Percentiles rank a stretch among this genome's conserved stretches.
Evolutionary conservation across 92 coral and sea anemone species (phyloP).

Genomic region (Desmophyllum pertusum): DNA sequence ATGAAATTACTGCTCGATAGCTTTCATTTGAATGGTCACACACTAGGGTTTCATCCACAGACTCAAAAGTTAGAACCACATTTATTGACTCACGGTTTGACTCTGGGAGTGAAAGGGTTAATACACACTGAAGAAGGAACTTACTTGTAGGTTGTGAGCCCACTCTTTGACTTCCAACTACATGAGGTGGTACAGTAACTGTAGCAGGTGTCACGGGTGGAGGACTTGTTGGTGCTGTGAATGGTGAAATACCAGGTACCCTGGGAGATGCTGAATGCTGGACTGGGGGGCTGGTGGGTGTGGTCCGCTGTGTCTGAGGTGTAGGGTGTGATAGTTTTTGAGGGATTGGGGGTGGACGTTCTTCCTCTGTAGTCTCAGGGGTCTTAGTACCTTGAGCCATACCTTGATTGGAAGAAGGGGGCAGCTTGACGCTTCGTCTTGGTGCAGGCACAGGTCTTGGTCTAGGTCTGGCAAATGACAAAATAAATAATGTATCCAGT

Average conservation of each 20-base stretch:
- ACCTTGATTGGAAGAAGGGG: slow-evolving; percentile 6
- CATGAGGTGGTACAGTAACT: neutral
- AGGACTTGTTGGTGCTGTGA: neutral
- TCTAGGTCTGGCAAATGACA: slow-evolving; percentile 1
- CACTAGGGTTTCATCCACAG: no score
- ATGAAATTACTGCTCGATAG: no score
- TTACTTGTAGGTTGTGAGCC: slow-evolving; percentile 7
- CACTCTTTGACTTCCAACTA: slow-evolving; percentile 8
- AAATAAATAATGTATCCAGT: neutral
- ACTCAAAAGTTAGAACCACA: no score
- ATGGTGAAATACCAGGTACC: neutral
- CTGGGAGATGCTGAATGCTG: slow-evolving; percentile 13
- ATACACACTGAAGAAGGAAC: neutral
- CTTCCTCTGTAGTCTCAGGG: slow-evolving; percentile 11
- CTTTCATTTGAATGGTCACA: no score
- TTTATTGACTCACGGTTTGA: no score
- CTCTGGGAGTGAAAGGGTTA: no score
- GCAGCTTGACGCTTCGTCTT: slow-evolving; percentile 33
- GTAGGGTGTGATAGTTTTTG: neutral
- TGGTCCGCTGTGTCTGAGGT: slow-evolving; percentile 1
- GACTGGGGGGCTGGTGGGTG: neutral
- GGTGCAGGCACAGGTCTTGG: slow-evolving; percentile 50
- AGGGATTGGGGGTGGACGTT: neutral
- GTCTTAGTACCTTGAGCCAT: neutral
- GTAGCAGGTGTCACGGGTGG: neutral